These are phyloP conservation scores for Neodiprion fabricii DNA, from an alignment of 1,140 invertebrate genomes.

Conservation along the genomic window DNA sequence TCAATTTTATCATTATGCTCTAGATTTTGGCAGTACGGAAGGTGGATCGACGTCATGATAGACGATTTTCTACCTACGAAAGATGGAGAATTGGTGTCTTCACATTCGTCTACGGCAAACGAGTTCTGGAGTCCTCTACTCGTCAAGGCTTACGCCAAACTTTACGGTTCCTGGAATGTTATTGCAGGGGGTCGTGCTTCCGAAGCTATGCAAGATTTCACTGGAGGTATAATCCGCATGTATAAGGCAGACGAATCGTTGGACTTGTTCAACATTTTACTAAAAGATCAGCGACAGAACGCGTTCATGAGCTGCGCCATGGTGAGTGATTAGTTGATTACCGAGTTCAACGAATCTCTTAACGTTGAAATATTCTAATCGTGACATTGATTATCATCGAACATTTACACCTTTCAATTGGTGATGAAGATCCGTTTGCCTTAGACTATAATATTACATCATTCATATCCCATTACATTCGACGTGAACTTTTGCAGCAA, in stretches of 20 bases:
- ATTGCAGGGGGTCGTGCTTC: slow-evolving; percentile 96
- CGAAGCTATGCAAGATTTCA: slow-evolving; percentile 99
- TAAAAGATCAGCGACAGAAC: slow-evolving; percentile 90
- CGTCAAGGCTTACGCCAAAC: slow-evolving; percentile 98
- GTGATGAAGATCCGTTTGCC: no score
- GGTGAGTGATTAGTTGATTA: no score
- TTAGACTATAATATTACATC: no score
- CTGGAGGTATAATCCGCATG: slow-evolving; percentile 96
- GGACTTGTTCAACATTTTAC: slow-evolving; percentile 91
- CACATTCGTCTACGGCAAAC: slow-evolving; percentile 90
- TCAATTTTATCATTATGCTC: no score
- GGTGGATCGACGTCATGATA: slow-evolving; percentile 91
- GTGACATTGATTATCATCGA: slow-evolving; percentile 79
- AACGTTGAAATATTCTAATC: slow-evolving; percentile 16
- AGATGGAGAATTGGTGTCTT: slow-evolving; percentile 87
- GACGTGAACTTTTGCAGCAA: no score
- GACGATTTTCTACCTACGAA: slow-evolving; percentile 95
- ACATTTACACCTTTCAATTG: no score
- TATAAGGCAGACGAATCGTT: slow-evolving; percentile 79
- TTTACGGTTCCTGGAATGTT: slow-evolving; percentile 97
- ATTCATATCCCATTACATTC: no score
- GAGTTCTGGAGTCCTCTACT: slow-evolving; percentile 98
- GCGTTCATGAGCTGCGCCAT: slow-evolving; percentile 95
- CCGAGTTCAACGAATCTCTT: slow-evolving; percentile 76
- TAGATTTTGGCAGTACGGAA: slow-evolving; percentile 95